Evolutionary conservation across 2,113 vertebrate species (phyloP).

Genomic region (Xenopus laevis): DNA sequence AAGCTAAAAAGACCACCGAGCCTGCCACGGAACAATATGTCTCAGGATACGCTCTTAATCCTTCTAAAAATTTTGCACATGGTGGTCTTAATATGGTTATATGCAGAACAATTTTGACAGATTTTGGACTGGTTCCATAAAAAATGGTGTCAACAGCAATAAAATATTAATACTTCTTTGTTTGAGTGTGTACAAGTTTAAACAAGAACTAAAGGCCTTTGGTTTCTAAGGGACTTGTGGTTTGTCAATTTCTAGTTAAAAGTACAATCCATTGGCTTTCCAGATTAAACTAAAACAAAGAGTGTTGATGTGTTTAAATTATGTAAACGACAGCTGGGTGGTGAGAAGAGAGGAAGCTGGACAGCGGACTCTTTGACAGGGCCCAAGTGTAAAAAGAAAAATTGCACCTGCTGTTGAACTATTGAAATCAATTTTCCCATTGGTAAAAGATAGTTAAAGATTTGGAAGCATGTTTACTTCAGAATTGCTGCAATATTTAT

Average conservation of each 20-base stretch:
- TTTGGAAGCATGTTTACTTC: not conserved
- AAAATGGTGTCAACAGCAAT: constrained; percentile 9
- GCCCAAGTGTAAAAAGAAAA: constrained; percentile 30
- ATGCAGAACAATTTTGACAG: constrained; percentile 9
- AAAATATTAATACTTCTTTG: constrained; percentile 14
- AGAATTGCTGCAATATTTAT: constrained; percentile 6
- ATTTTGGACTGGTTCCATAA: not conserved
- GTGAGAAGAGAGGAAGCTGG: constrained; percentile 20
- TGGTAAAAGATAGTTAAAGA: constrained; percentile 26
- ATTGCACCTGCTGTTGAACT: too few relatives aligned
- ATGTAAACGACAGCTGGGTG: constrained; percentile 37
- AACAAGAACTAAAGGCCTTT: constrained; percentile 14
- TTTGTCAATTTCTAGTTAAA: constrained; percentile 27
- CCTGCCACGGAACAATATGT: not conserved
- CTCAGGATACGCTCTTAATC: not conserved
- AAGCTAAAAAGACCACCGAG: constrained; percentile 15
- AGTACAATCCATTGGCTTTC: constrained; percentile 2
- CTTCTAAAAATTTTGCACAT: not conserved
- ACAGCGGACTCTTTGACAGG: constrained; percentile 26
- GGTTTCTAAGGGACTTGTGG: constrained; percentile 22
- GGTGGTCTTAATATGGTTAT: constrained; percentile 24
- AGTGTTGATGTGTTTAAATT: constrained; percentile 4
- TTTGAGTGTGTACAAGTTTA: constrained; percentile 11
- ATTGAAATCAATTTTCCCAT: constrained; percentile 20
- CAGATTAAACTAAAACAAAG: constrained; percentile 5